Percentiles rank a stretch among this genome's conserved stretches.
phyloP scores from a whole-genome alignment of 2,797 vertebrate genomes.

The Macropus fuliginosus region DNA sequence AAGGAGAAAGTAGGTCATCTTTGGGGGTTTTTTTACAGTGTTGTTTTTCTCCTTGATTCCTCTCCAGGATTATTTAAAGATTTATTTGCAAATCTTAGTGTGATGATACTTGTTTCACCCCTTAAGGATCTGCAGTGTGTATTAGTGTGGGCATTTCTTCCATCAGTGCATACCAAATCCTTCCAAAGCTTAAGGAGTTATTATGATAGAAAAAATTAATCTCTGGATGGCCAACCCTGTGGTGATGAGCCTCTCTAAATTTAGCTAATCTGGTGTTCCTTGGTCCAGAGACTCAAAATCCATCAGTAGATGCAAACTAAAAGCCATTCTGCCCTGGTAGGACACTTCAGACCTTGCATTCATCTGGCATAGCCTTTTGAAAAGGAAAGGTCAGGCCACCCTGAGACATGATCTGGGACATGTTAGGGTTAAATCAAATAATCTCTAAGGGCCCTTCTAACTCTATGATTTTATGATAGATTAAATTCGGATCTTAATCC shows the following conservation, averaged over 20 bases:
- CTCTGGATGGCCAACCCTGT: not conserved
- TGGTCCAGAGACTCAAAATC: not conserved
- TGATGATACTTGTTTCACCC: not conserved
- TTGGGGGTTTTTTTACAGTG: not conserved
- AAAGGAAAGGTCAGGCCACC: not conserved
- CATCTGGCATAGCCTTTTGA: not conserved
- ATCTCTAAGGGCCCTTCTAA: not conserved
- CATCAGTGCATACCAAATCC: not conserved
- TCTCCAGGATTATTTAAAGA: not conserved
- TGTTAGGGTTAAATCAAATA: not conserved
- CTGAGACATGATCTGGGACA: not conserved
- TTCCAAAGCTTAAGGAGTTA: not conserved
- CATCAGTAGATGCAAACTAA: not conserved
- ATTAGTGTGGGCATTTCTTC: not conserved
- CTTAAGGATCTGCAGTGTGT: not conserved
- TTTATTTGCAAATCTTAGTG: not conserved
- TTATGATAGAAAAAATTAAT: not conserved
- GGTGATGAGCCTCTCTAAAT: not conserved
- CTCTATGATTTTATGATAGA: not conserved
- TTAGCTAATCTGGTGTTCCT: not conserved
- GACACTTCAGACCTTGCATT: not conserved
- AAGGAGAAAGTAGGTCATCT: not conserved
- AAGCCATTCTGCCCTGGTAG: not conserved
- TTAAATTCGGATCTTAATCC: not conserved
- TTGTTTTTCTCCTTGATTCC: not conserved